Evolutionary conservation across 2,888 invertebrate species (phyloP).

Genomic region (Ceramica pisi): DNA sequence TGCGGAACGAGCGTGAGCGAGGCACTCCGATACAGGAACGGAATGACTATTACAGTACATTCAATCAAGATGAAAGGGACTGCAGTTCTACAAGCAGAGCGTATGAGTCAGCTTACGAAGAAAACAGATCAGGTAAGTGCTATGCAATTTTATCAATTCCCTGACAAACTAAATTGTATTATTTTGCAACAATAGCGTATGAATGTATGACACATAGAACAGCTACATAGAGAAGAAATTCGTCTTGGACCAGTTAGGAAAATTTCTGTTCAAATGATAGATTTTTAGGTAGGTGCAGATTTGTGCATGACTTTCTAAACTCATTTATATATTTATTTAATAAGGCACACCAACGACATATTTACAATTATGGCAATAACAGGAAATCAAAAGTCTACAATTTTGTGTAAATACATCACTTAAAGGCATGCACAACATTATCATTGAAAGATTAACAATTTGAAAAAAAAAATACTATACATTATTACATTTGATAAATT

Average conservation of each 20-base stretch:
- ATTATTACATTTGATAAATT: no score
- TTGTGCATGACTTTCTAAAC: background rate
- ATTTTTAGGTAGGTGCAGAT: background rate
- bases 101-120: conserved; percentile 66
- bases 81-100: conserved; percentile 62
- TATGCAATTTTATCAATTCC: conserved; percentile 5
- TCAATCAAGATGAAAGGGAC: conserved; percentile 69
- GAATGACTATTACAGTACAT: conserved; percentile 70
- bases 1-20: conserved; percentile 67
- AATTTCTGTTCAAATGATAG: background rate
- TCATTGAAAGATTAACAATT: no score
- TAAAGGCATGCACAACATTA: no score
- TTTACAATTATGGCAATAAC: no score
- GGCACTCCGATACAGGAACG: conserved; percentile 68
- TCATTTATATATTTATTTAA: no score
- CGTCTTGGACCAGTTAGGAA: background rate
- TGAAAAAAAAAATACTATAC: no score
- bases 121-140: conserved; percentile 68
- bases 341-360: no score
- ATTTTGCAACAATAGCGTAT: background rate
- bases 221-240: background rate
- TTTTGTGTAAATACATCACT: no score
- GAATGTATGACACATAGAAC: no score
- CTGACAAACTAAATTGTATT: no score
- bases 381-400: no score